Evolutionary conservation across 92 coral and sea anemone species (phyloP).

Genomic region (Desmophyllum pertusum): DNA sequence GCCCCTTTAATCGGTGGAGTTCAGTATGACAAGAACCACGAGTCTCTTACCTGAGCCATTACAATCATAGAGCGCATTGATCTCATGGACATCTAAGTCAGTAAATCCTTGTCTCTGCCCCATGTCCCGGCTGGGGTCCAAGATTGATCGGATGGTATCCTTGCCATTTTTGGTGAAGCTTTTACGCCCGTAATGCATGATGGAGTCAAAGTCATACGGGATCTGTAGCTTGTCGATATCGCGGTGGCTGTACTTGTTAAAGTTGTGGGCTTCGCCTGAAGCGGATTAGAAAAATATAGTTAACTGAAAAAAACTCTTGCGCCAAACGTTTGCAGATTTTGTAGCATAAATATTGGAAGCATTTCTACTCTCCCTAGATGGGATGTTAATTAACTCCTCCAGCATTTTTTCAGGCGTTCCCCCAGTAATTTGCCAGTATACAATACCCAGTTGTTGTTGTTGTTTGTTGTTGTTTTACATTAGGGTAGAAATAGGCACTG

Average conservation of each 20-base stretch:
- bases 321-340: no score
- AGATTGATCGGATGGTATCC: slow-evolving; percentile 73
- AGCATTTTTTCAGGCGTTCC: no score
- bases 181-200: slow-evolving; percentile 89
- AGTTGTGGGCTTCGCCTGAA: slow-evolving; percentile 72
- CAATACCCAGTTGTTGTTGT: no score
- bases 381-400: no score
- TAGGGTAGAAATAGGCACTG: no score
- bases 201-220: slow-evolving; percentile 83
- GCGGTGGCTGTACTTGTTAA: slow-evolving; percentile 75
- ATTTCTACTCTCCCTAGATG: no score
- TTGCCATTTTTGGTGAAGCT: slow-evolving; percentile 71
- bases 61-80: slow-evolving; percentile 89
- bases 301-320: no score
- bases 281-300: background rate
- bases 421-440: no score
- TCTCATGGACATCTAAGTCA: slow-evolving; percentile 69
- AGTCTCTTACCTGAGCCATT: slow-evolving; percentile 61
- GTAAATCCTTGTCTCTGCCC: slow-evolving; percentile 82
- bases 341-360: no score
- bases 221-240: slow-evolving; percentile 60
- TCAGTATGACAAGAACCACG: background rate
- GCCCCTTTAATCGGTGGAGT: no score
- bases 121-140: slow-evolving; percentile 46
- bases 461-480: no score